Conservation (phyloP, 2,888 invertebrate genomes). For the Nephrotoma guestfalica region DNA sequence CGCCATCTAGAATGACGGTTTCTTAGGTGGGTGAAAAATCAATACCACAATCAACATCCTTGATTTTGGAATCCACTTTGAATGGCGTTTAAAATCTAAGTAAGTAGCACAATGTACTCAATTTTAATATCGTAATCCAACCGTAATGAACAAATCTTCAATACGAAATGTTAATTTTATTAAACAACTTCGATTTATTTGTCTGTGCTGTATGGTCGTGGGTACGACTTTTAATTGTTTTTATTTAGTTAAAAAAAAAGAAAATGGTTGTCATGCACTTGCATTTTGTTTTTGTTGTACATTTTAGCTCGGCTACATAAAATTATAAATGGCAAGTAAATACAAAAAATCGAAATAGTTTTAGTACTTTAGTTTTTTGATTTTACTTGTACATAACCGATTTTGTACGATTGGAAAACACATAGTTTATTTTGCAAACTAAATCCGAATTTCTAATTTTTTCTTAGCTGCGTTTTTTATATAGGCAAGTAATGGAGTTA, state of each 20-base stretch:
- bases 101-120: too few species aligned
- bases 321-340: background rate
- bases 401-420: background rate
- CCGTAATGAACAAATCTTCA: background rate
- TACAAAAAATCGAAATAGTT: background rate
- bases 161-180: background rate
- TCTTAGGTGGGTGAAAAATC: background rate
- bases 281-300: background rate
- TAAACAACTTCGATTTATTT: background rate
- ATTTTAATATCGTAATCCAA: background rate
- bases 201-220: background rate
- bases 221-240: background rate
- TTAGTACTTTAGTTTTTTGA: background rate
- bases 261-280: background rate
- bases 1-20: background rate
- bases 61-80: too few species aligned
- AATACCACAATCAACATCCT: background rate
- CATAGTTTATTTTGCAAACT: background rate
- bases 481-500: background rate
- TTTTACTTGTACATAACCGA: background rate
- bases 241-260: background rate
- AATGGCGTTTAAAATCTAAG: too few species aligned
- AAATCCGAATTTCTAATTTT: background rate
- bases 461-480: background rate
- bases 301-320: background rate